Conservation (phyloP, 2,113 vertebrate genomes). For the Pygoscelis adeliae region DNA sequence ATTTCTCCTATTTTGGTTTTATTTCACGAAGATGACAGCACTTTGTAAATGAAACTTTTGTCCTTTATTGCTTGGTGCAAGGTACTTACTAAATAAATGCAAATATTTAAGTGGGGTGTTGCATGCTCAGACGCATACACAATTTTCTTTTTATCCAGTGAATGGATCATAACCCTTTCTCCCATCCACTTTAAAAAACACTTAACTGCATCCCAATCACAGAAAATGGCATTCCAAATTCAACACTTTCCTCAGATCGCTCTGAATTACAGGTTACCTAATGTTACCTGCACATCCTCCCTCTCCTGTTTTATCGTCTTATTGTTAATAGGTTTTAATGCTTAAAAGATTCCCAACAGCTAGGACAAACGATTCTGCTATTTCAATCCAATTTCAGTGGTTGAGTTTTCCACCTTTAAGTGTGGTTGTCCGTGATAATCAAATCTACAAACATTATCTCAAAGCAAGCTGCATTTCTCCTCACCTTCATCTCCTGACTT, state of each 20-base stretch:
- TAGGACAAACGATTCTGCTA: conserved; percentile 30
- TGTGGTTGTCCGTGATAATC: conserved; percentile 14
- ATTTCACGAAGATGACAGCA: neutral
- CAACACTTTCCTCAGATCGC: neutral
- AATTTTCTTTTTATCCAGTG: neutral
- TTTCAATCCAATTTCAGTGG: conserved; percentile 18
- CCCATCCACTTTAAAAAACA: neutral
- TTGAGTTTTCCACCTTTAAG: conserved; percentile 2
- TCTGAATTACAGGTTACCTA: neutral
- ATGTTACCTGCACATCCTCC: neutral
- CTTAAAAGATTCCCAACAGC: conserved; percentile 25
- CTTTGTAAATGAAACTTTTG: neutral
- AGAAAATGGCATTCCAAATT: neutral
- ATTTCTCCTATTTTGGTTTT: neutral
- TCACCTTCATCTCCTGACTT: neutral
- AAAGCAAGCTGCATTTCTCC: neutral
- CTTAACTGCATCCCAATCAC: neutral
- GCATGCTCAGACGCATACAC: neutral
- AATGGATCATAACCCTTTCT: neutral
- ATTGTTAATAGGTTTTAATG: neutral
- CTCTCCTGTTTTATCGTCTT: neutral
- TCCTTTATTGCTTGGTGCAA: neutral
- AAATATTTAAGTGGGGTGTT: neutral
- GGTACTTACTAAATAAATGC: conserved; percentile 11
- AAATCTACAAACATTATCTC: conserved; percentile 30